These are phyloP conservation scores for Paraplagusia blochii DNA, from an alignment of 2,113 vertebrate genomes.

Conservation along the genomic window DNA sequence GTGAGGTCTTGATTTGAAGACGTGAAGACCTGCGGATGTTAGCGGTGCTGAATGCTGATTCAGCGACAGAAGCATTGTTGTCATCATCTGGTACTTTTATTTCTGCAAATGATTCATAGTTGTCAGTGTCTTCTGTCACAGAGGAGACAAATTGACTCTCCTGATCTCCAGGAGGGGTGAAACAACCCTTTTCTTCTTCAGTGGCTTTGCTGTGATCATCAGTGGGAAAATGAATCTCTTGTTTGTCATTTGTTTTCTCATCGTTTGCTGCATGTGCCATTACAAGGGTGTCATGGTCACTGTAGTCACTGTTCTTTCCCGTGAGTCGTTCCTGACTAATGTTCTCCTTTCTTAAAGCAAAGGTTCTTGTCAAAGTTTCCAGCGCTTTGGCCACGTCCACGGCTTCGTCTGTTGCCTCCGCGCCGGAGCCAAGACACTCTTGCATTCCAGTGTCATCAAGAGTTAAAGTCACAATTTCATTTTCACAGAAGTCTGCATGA, in stretches of 20 bases:
- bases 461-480: slow-evolving; percentile 36
- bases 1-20: slow-evolving; percentile 19
- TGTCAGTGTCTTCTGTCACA: background rate
- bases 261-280: slow-evolving; percentile 8
- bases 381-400: slow-evolving; percentile 51
- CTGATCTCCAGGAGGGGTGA: background rate
- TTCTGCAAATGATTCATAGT: background rate
- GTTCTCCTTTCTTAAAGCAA: slow-evolving; percentile 49
- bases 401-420: slow-evolving; percentile 38
- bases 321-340: slow-evolving; percentile 24
- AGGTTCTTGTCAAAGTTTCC: slow-evolving; percentile 53
- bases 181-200: slow-evolving; percentile 11
- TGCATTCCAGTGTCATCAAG: background rate
- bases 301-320: slow-evolving; percentile 15
- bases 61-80: background rate
- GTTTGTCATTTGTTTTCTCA: background rate
- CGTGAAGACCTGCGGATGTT: slow-evolving; percentile 29
- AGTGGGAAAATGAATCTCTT: slow-evolving; percentile 6
- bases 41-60: background rate
- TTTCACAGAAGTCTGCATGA: slow-evolving; percentile 50
- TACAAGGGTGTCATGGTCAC: background rate
- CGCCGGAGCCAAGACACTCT: slow-evolving; percentile 9
- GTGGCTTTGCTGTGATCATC: slow-evolving; percentile 1
- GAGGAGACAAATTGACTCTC: slow-evolving; percentile 9
- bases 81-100: slow-evolving; percentile 4